A percentile compares a stretch with the other conserved stretches of the same genome.
phyloP scores from a whole-genome alignment of 2,888 invertebrate species.

The Uloborus plumipes region DNA sequence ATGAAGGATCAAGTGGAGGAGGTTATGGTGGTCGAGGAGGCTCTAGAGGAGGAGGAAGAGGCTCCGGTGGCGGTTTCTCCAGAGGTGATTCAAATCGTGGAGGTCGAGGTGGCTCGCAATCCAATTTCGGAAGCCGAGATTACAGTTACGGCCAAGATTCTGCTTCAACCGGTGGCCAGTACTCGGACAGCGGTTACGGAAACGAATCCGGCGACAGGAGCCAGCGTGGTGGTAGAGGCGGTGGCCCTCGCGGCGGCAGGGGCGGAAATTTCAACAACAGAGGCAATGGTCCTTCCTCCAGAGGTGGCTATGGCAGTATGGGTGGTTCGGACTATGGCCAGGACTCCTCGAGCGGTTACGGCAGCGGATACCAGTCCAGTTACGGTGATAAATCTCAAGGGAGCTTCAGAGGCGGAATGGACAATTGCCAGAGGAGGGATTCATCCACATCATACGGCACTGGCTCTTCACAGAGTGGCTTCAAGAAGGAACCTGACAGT shows the following conservation, averaged over 20 bases:
- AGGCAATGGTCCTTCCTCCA: slow-evolving; percentile 4
- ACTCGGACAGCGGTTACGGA: slow-evolving; percentile 6
- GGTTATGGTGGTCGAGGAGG: slow-evolving; percentile 24
- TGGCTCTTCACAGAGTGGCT: slow-evolving; percentile 17
- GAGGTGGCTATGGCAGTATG: slow-evolving; percentile 1
- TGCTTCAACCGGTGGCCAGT: neutral
- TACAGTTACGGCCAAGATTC: neutral
- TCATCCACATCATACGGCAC: slow-evolving; percentile 3
- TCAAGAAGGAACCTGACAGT: slow-evolving; percentile 32
- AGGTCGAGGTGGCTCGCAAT: neutral
- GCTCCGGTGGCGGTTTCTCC: slow-evolving; percentile 17
- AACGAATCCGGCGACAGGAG: slow-evolving; percentile 25
- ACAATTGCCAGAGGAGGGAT: slow-evolving; percentile 18
- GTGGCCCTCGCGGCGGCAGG: neutral
- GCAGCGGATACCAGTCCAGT: slow-evolving; percentile 2
- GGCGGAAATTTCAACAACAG: neutral
- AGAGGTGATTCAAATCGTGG: neutral
- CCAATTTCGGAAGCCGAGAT: neutral
- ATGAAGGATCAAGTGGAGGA: neutral
- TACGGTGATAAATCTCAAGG: neutral
- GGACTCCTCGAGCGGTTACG: neutral
- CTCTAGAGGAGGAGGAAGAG: slow-evolving; percentile 14
- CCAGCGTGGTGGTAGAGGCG: slow-evolving; percentile 43
- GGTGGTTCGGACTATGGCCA: neutral
- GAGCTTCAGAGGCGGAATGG: slow-evolving; percentile 19